These are phyloP conservation scores for Tortrix viridana DNA, from an alignment of 2,888 invertebrate genomes.

Conservation along the genomic window DNA sequence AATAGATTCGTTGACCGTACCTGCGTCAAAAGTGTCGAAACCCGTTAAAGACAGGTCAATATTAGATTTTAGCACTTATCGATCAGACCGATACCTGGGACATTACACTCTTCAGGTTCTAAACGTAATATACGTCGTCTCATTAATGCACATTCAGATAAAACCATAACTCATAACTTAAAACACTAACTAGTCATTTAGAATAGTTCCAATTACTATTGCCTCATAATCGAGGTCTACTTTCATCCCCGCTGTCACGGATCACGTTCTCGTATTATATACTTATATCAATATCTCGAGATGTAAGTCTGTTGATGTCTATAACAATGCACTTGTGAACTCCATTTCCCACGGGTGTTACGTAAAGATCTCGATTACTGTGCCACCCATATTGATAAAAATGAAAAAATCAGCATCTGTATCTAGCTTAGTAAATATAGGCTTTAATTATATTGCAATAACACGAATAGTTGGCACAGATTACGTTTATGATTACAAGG, in stretches of 20 bases:
- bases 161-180: no score
- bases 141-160: no score
- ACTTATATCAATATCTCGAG: background rate
- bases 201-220: background rate
- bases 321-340: slow-evolving; percentile 13
- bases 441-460: background rate
- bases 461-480: background rate
- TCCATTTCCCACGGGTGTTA: slow-evolving; percentile 53
- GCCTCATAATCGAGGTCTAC: background rate
- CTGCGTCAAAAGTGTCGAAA: no score
- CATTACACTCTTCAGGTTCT: no score
- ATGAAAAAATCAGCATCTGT: slow-evolving; percentile 8
- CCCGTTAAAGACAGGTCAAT: no score
- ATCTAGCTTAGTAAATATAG: background rate
- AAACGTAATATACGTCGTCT: no score
- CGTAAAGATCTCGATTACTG: slow-evolving; percentile 48
- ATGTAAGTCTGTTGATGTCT: slow-evolving; percentile 1
- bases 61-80: no score
- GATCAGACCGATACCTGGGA: no score
- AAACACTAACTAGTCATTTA: no score
- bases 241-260: background rate
- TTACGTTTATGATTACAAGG: no score
- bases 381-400: slow-evolving; percentile 45
- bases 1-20: no score
- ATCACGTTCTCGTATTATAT: background rate